Evolutionary conservation across 2,797 vertebrate species (phyloP), one percentile per base, ranked within the genome.

Genomic region (Squalus acanthias): DNA sequence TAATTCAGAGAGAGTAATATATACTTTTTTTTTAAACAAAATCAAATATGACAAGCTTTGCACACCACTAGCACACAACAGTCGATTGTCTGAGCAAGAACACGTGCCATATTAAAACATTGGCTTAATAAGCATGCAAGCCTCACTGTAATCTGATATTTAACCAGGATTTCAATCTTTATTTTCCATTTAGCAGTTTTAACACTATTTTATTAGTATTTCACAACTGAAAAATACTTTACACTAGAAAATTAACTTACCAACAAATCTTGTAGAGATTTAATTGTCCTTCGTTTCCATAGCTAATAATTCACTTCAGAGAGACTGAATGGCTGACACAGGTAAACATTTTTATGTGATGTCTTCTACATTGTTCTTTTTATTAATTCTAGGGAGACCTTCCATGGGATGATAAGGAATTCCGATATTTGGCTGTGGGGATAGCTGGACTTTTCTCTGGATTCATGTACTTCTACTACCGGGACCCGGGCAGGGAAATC

Each of bases 401-500:
- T 96, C 98, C 98, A 1, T 97, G 98, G 97, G 97, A 98, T n/a
- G 96, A 98, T 96, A 98, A 97, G 96, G 96, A 97, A 4, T 96
- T 98, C 96, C 95, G 96, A 72, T 98, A 98, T 96, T 5, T 98
- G 93, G 97, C 97, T 0, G 39, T 98, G 0, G 97, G 97, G n/a
- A 98, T 97, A 1, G 97, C 98, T 0, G 98, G 98, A 39, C 96
- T 98, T 96, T 94, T 97, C 26, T 60, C 97, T 0, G 98, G 98
- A 12, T 97, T 98, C 96, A 94, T 98, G 5, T 98, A 98, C 97
- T 97, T 98, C 85, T 97, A 97, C 97, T 97, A 98, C 96, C 96
- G 97, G 96, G 98, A 98, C 95, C 97, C 97, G 0, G 98, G 98
- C 82, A 97, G 97, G 96, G 98, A 99, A 97, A 98, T 98, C 97